A percentile compares a stretch with the other conserved stretches of the same genome.
These are phyloP conservation scores for Apamea sordens DNA, from an alignment of 2,888 invertebrate genomes.

Conservation along the genomic window DNA sequence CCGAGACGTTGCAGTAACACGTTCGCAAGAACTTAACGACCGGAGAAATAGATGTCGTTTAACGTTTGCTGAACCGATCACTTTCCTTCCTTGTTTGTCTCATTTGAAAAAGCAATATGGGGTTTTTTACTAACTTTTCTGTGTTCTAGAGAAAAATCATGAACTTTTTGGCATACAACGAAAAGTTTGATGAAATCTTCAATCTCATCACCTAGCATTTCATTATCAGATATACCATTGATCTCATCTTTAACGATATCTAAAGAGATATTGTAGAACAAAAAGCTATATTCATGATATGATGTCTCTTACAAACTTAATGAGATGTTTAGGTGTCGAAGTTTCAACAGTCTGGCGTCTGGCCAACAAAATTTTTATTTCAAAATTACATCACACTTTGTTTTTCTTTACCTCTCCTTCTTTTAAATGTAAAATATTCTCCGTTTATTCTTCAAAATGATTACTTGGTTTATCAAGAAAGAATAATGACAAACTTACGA, in stretches of 20 bases:
- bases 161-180: not conserved
- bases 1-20: constrained; percentile 82
- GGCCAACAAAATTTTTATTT: constrained; percentile 56
- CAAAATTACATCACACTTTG: constrained; percentile 44
- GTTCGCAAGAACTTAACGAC: constrained; percentile 86
- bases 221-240: not conserved
- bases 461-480: constrained; percentile 65
- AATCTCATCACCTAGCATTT: not conserved
- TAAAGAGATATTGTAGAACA: not conserved
- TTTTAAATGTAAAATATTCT: constrained; percentile 31
- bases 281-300: not conserved
- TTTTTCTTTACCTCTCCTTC: constrained; percentile 16
- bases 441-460: constrained; percentile 35
- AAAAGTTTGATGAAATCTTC: not conserved
- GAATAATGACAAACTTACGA: constrained; percentile 69
- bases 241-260: not conserved
- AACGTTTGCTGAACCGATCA: constrained; percentile 64
- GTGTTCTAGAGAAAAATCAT: not conserved
- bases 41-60: constrained; percentile 72
- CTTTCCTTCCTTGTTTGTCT: constrained; percentile 56
- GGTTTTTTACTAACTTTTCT: not conserved
- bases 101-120: constrained; percentile 11
- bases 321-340: constrained; percentile 62
- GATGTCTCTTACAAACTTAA: constrained; percentile 37
- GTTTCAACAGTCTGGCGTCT: constrained; percentile 60